Evolutionary conservation across 2,888 invertebrate species (phyloP).

Genomic region (Cheilosia pagana): DNA sequence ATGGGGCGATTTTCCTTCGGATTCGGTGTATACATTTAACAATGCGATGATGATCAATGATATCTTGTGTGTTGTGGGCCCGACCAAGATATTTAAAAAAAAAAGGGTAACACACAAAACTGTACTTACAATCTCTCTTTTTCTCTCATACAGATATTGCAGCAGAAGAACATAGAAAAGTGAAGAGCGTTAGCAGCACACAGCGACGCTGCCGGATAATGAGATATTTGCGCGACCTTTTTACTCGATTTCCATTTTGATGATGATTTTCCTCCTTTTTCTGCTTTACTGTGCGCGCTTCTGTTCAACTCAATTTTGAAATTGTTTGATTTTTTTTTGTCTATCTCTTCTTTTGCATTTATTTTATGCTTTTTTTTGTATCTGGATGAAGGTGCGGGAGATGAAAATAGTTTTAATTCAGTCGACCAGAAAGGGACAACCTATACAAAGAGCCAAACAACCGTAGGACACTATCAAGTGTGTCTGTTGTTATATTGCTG

Average conservation of each 20-base stretch:
- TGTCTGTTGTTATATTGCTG: constrained; percentile 43
- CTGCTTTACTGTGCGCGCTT: constrained; percentile 47
- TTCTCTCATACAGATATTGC: constrained; percentile 35
- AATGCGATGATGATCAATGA: constrained; percentile 54
- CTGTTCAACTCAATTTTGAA: constrained; percentile 60
- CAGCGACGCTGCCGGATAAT: constrained; percentile 59
- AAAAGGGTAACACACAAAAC: constrained; percentile 42
- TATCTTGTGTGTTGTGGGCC: constrained; percentile 47
- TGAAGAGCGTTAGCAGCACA: constrained; percentile 45
- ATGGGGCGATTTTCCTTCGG: constrained; percentile 4
- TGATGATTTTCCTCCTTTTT: constrained; percentile 70
- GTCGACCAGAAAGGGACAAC: constrained; percentile 72
- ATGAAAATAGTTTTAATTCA: constrained; percentile 70
- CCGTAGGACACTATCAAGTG: constrained; percentile 59
- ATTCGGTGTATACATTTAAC: constrained; percentile 20
- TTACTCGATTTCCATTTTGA: constrained; percentile 72
- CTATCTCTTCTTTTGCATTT: constrained; percentile 17
- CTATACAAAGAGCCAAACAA: constrained; percentile 40
- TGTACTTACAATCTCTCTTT: constrained; percentile 40
- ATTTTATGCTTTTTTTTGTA: neutral
- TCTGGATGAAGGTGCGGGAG: constrained; percentile 52
- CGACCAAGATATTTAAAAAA: constrained; percentile 36
- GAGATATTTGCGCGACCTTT: constrained; percentile 74
- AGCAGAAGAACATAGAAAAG: constrained; percentile 46
- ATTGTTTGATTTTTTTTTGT: constrained; percentile 51